Evolutionary conservation across 2,888 invertebrate species (phyloP).

Genomic region (Clunio marinus): DNA sequence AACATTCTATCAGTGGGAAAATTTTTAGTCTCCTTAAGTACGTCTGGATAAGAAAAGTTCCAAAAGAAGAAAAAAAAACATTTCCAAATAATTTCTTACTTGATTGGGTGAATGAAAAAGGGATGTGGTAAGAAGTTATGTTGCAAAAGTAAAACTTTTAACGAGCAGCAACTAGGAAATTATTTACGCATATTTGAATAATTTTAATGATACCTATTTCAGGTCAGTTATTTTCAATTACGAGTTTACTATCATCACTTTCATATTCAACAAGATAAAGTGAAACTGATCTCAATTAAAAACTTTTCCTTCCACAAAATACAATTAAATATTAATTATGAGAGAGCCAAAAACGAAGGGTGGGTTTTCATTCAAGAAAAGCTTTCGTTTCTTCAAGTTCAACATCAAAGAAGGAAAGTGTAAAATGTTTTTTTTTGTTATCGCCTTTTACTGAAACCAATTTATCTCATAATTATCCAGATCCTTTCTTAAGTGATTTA

Average conservation of each 20-base stretch:
- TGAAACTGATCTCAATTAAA: conserved; percentile 20
- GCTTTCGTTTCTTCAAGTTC: not conserved
- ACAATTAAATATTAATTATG: conserved; percentile 19
- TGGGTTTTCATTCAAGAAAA: too few species aligned
- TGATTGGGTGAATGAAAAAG: too few species aligned
- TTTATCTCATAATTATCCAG: too few species aligned
- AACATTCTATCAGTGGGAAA: conserved; percentile 35
- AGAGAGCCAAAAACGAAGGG: not conserved
- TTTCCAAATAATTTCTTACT: too few species aligned
- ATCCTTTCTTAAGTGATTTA: not conserved
- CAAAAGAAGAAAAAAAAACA: too few species aligned
- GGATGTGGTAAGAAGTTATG: not conserved
- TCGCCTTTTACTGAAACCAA: not conserved
- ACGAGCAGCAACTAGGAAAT: conserved; percentile 17
- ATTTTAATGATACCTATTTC: conserved; percentile 27
- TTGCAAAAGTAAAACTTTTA: conserved; percentile 2
- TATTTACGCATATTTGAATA: conserved; percentile 33
- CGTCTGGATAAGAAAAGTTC: not conserved
- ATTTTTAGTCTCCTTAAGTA: conserved; percentile 1
- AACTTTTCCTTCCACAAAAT: not conserved
- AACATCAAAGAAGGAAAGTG: too few species aligned
- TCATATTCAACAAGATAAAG: not conserved
- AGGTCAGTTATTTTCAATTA: conserved; percentile 33
- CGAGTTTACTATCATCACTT: conserved; percentile 1
- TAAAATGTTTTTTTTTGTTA: not conserved